Evolutionary conservation across 2,797 vertebrate genomes (phyloP), one percentile per base, ranked within the genome.

Genomic region (Sebastes ruberrimus): DNA sequence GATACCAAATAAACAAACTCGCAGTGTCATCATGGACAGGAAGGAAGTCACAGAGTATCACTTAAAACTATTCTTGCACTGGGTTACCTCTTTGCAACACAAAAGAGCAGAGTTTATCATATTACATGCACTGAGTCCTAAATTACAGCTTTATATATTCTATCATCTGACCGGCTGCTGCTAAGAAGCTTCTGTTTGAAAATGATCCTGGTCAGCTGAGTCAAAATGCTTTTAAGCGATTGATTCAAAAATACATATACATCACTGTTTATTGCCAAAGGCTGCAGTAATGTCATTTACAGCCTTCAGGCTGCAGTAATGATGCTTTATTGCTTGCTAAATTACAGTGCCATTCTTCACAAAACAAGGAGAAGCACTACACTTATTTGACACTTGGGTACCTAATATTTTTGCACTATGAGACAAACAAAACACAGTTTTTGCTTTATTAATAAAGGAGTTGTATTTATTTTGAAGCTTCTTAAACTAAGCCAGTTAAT

Each of bases 211-310:
- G 59, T 81, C 74, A 77, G 69, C 49, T 53, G 25, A 70, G 71
- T 77, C 82, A 83, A 76, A 76, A 72, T 76, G 69, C 56, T 83
- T 80, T 84, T 55, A 81, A 80, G 66, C 70, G 14, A 78, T 20
- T 69, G 33, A 71, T 82, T 72, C 64, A 72, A 77, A 78, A 83
- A 84, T 74, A 72, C 32, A 78, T 81, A n/a, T 61, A 71, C 57
- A 66, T 74, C 14, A 32, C 10, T 64, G 27, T 79, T 79, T 74
- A 28, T 52, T 82, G 62, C 70, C 9, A 35, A 60, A 72, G 62
- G 46, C 49, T 72, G 25, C 52, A 61, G 20, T 83, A 33, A 81
- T 77, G 63, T 61, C 18, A 60, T 77, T 79, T 74, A 69, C 27
- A 57, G 23, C 64, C 77, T 46, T 63, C 27, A 65, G 28, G n/a